Evolutionary conservation across 2,797 vertebrate species (phyloP), one percentile per base, ranked within the genome.

Genomic region (Arctocebus calabarensis): DNA sequence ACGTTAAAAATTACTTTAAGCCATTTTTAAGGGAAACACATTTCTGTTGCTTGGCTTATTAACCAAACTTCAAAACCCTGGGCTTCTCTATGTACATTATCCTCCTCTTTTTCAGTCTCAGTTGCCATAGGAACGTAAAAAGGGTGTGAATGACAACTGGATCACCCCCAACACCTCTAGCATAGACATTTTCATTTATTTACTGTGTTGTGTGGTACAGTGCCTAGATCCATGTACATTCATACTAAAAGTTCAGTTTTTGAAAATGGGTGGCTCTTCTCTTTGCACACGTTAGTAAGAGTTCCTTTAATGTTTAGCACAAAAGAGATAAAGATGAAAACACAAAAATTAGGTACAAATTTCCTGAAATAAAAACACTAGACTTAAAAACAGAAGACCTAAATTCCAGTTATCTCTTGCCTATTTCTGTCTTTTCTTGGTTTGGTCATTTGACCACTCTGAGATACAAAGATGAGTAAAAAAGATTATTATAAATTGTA

Each of bases 11-110:
- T 90, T 77, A 59, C 37, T n/a, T 70, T 91, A 75, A 82, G 59
- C 23, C 27, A 82, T 88, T 93, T 95, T 93, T 37, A 88, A 91
- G 73, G 45, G 27, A 89, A 88, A 91, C 22, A 34, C 57, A 52
- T 71, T 93, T 14, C 43, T 45, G 48, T 37, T 43, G n/a, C 12
- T 59, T 91, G 25, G 11, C 71, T 91, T n/a, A 77, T 73, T 81
- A 88, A 79, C 25, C 22, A 52, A 1, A 77, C 27, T 57, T 91
- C 78, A 88, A 55, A 97, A 66, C 22, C 37, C 27, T 37, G 29
- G 48, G 7, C 61, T 59, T 19, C 37, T 19, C 77, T 19, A n/a
- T 23, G 12, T 40, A 79, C 12, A n/a, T 73, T 75, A 71, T 57
- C 81, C 16, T 48, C 78, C 61, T 57, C 23, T 40, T 73, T 83